A percentile compares a stretch with the other conserved stretches of the same genome.
Evolutionary conservation across 2,797 vertebrate species (phyloP).

Genomic region (Sebastes diaconus): DNA sequence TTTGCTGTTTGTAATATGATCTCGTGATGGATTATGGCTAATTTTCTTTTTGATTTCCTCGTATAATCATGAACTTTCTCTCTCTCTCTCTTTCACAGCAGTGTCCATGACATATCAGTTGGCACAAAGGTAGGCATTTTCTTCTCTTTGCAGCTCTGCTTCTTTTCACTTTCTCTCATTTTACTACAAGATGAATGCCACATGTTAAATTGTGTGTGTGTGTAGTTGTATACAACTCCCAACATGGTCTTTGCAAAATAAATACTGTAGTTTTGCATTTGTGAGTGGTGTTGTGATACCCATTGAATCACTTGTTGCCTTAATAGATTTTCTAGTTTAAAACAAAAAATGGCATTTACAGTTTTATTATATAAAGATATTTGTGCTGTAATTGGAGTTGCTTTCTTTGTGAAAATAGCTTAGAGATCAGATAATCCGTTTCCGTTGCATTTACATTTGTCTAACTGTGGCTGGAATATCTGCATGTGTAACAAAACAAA

Average conservation of each 20-base stretch:
- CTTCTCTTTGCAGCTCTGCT: not conserved
- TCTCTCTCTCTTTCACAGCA: constrained; percentile 78
- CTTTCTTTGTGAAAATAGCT: not conserved
- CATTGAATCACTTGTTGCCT: not conserved
- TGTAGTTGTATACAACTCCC: not conserved
- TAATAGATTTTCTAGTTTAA: not conserved
- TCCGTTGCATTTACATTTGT: not conserved
- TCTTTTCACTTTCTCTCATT: not conserved
- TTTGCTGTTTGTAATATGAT: not conserved
- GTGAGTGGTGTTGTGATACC: not conserved
- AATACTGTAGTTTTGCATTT: not conserved
- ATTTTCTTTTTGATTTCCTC: not conserved
- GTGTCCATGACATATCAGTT: constrained; percentile 99
- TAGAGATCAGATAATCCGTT: not conserved
- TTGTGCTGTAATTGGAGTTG: no score
- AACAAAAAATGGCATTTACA: no score
- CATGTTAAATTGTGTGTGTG: not conserved
- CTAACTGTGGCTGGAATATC: not conserved
- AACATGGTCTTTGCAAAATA: not conserved
- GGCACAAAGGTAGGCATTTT: constrained; percentile 94
- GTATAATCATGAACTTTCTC: constrained; percentile 31
- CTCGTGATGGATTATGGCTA: not conserved
- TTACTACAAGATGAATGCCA: not conserved
- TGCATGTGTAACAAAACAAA: not conserved
- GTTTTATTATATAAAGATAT: no score